Evolutionary conservation across 2,888 invertebrate species (phyloP).

Genomic region (Sarcophaga carnaria): DNA sequence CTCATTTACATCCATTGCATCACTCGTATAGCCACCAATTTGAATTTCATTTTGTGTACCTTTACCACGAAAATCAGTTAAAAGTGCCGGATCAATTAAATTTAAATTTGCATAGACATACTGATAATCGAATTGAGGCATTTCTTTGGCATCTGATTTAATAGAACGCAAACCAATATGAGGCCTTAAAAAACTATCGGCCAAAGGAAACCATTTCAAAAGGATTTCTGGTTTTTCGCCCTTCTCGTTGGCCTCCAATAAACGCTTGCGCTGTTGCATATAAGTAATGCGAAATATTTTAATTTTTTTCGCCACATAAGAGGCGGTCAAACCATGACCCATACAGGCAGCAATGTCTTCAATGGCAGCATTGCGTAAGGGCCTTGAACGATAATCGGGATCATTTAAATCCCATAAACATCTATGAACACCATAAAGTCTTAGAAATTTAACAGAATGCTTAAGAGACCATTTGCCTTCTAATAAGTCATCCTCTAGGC

Average conservation of each 20-base stretch:
- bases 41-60: slow-evolving; percentile 73
- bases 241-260: slow-evolving; percentile 70
- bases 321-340: slow-evolving; percentile 72
- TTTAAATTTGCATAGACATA: slow-evolving; percentile 74
- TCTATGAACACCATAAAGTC: slow-evolving; percentile 73
- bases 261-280: slow-evolving; percentile 74
- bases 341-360: slow-evolving; percentile 75
- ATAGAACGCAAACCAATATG: slow-evolving; percentile 74
- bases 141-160: slow-evolving; percentile 72
- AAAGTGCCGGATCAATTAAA: slow-evolving; percentile 73
- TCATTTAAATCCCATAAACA: slow-evolving; percentile 74
- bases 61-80: slow-evolving; percentile 73
- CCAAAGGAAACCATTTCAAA: slow-evolving; percentile 74
- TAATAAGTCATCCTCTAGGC: slow-evolving; percentile 73
- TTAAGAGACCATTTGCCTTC: slow-evolving; percentile 75
- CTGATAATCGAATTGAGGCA: slow-evolving; percentile 74
- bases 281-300: slow-evolving; percentile 76
- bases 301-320: slow-evolving; percentile 74
- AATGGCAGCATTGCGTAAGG: slow-evolving; percentile 73
- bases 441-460: slow-evolving; percentile 73
- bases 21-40: slow-evolving; percentile 58
- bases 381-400: slow-evolving; percentile 72
- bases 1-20: slow-evolving; percentile 17
- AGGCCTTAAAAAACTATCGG: slow-evolving; percentile 74
- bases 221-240: slow-evolving; percentile 72